Evolutionary conservation across 1,140 invertebrate genomes (phyloP), one percentile per base, ranked within the genome.

Genomic region (Zaprionus taronus): DNA sequence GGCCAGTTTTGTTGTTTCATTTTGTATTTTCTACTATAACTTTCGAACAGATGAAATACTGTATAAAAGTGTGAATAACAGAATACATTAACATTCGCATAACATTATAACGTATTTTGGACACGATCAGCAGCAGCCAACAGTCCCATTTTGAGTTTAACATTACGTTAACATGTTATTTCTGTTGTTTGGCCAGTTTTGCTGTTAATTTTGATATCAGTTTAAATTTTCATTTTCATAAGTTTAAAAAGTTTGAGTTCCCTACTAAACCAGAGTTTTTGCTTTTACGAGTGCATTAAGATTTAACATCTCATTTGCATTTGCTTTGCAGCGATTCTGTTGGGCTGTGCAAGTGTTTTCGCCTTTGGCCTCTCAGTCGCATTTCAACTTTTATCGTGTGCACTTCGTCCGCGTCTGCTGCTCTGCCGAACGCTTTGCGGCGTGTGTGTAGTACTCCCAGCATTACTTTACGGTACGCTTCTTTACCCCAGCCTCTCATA

Each of bases 381-480:
- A 72, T 72, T 68, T 72, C 66, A 86, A 79, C 83, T 80, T 83
- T 80, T 56, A 24, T 38, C 51, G 63, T 47, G 77, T 71, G 70
- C 72, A 77, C 76, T 83, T 36, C 36, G 26, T 63, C 31, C 63
- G 62, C 77, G 80, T 65, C 38, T 17, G 24, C 73, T 56, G 69
- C 38, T 72, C 60, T 31, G 26, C 7, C 22, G 65, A 83, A 63
- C 61, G 68, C 11, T 26, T 57, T 49, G 41, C 84, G 81, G 78
- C 80, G 70, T 89, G 83, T 49, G 70, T 89, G 83, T 49, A 69
- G 60, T 55, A 70, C 73, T 65, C 22, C 22, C 47, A 51, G 4
- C n/a, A 38, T 60, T 47, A 28, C 51, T 60, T 58, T 70, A 31
- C 51, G 38, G 70, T 71, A 79, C 56, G 70, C 53, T 69, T 76